A percentile compares a stretch with the other conserved stretches of the same genome.
These are phyloP conservation scores for Dasysyrphus tricinctus DNA, from an alignment of 2,888 invertebrate genomes.

Conservation along the genomic window DNA sequence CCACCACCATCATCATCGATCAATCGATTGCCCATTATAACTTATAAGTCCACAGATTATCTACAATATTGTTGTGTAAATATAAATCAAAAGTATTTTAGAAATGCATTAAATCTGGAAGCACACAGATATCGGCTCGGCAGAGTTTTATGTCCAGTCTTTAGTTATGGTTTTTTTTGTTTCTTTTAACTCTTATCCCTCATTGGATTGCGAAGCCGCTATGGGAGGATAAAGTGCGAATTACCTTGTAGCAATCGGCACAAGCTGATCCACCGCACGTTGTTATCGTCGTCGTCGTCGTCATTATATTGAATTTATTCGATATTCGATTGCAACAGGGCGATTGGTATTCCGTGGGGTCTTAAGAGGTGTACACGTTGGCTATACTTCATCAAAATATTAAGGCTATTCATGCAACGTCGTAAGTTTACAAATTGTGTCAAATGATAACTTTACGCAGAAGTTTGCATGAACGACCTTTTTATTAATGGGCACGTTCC, in stretches of 20 bases:
- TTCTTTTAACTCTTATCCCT: constrained; percentile 30
- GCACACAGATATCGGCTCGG: constrained; percentile 57
- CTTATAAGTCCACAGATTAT: constrained; percentile 41
- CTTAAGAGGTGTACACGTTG: not conserved
- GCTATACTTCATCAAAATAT: too few species aligned
- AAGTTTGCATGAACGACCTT: too few species aligned
- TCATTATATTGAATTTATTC: constrained; percentile 45
- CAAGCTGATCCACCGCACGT: constrained; percentile 56
- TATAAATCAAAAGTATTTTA: constrained; percentile 75
- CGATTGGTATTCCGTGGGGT: constrained; percentile 24
- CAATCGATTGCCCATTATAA: constrained; percentile 32
- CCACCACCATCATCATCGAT: constrained; percentile 7
- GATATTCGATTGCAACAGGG: constrained; percentile 58
- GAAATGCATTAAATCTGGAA: constrained; percentile 73
- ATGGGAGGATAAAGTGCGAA: constrained; percentile 77
- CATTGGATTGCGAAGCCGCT: constrained; percentile 49
- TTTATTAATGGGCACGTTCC: too few species aligned
- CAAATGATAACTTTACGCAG: too few species aligned
- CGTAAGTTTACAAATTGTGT: too few species aligned
- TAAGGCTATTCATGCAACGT: too few species aligned
- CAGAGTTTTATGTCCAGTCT: constrained; percentile 26
- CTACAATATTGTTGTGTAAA: constrained; percentile 69
- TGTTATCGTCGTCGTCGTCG: constrained; percentile 13
- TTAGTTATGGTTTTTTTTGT: constrained; percentile 44
- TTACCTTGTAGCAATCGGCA: constrained; percentile 78